Evolutionary conservation across 2,113 vertebrate genomes (phyloP).

Genomic region (Columba livia): DNA sequence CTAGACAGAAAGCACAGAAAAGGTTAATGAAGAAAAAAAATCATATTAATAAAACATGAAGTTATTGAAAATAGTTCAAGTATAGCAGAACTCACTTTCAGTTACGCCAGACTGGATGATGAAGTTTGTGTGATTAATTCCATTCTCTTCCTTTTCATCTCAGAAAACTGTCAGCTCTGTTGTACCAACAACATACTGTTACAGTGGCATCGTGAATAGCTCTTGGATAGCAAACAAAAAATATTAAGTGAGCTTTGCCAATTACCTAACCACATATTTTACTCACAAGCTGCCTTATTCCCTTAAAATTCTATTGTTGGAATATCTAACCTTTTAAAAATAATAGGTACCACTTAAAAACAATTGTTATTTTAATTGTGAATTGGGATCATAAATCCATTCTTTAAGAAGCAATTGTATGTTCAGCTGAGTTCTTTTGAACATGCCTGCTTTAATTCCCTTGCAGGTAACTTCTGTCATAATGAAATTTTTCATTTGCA

Average conservation of each 20-base stretch:
- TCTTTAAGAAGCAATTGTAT: slow-evolving; percentile 51
- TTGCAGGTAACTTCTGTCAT: slow-evolving; percentile 62
- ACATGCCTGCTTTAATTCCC: slow-evolving; percentile 60
- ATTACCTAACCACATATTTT: slow-evolving; percentile 59
- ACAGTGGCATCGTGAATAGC: slow-evolving; percentile 60
- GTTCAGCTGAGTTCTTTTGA: slow-evolving; percentile 47
- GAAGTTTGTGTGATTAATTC: slow-evolving; percentile 64
- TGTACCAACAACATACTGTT: slow-evolving; percentile 66
- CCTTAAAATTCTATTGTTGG: slow-evolving; percentile 41
- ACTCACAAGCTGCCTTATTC: slow-evolving; percentile 48
- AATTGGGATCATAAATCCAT: slow-evolving; percentile 64
- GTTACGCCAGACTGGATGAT: slow-evolving; percentile 68
- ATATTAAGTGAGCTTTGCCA: slow-evolving; percentile 69
- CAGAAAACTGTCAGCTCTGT: slow-evolving; percentile 67
- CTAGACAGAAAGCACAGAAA: not conserved
- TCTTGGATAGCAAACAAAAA: slow-evolving; percentile 66
- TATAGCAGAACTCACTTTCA: slow-evolving; percentile 41
- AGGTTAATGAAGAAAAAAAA: slow-evolving; percentile 31
- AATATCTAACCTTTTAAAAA: slow-evolving; percentile 67
- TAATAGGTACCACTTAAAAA: slow-evolving; percentile 67
- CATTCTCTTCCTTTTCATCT: slow-evolving; percentile 64
- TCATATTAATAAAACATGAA: slow-evolving; percentile 48
- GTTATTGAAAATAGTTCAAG: slow-evolving; percentile 54
- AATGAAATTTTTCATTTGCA: slow-evolving; percentile 76
- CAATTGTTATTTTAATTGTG: slow-evolving; percentile 72